Percentiles rank a stretch among this genome's conserved stretches.
Conservation (phyloP, 2,797 vertebrate species). For the Silurus lanzhouensis region DNA sequence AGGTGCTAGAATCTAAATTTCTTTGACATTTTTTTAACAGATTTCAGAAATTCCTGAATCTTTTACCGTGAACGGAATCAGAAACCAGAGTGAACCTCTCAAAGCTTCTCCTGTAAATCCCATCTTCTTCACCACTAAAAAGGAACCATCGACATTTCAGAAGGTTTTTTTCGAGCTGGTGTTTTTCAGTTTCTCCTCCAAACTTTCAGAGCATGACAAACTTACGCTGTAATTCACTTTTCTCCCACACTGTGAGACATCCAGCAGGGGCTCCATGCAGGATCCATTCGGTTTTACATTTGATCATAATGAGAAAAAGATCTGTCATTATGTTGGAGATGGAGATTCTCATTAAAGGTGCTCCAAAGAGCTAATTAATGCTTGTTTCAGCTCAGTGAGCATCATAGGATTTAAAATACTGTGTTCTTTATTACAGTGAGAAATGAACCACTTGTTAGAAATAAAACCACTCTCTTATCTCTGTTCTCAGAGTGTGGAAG, state of each 20-base stretch:
- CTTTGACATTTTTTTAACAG: not conserved
- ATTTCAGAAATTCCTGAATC: not conserved
- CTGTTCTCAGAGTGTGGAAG: conserved; percentile 88
- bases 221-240: not conserved
- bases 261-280: not conserved
- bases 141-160: not conserved
- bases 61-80: not conserved
- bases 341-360: conserved; percentile 46
- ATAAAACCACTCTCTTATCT: not conserved
- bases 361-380: conserved; percentile 37
- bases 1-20: not conserved
- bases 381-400: not conserved
- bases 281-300: conserved; percentile 33
- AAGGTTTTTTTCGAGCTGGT: not conserved
- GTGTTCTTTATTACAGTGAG: not conserved
- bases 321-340: conserved; percentile 36
- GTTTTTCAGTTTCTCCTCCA: not conserved
- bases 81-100: not conserved
- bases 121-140: not conserved
- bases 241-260: not conserved
- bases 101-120: not conserved
- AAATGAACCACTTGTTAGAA: not conserved
- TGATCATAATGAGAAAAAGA: conserved; percentile 27
- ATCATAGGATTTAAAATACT: not conserved
- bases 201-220: not conserved